phyloP scores from a whole-genome alignment of 2,797 vertebrate genomes.

The Enteromius paludinosus region DNA sequence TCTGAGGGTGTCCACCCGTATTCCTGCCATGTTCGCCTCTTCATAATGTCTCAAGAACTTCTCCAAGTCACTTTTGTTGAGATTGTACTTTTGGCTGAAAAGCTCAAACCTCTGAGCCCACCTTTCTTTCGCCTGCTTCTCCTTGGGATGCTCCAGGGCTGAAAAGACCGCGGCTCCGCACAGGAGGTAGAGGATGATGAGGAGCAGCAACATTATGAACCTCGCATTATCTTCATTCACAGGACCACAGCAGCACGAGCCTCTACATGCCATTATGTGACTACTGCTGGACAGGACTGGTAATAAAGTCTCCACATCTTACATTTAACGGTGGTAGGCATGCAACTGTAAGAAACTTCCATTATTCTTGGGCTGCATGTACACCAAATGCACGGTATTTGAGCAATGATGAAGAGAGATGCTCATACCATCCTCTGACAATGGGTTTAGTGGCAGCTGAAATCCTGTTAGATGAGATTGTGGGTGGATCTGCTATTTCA shows the following conservation, averaged over 20 bases:
- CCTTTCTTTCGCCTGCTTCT: constrained; percentile 79
- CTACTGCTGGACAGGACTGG: constrained; percentile 45
- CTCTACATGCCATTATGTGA: constrained; percentile 78
- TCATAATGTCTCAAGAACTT: constrained; percentile 83
- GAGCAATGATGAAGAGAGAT: constrained; percentile 4
- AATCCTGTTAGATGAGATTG: constrained; percentile 5
- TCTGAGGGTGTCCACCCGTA: constrained; percentile 78
- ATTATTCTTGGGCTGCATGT: constrained; percentile 47
- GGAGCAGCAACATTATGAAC: constrained; percentile 81
- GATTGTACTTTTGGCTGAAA: constrained; percentile 82
- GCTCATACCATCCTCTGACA: constrained; percentile 30
- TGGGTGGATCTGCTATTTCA: constrained; percentile 10
- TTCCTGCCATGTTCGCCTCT: constrained; percentile 79
- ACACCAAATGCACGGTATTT: background rate
- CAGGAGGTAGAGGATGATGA: constrained; percentile 82
- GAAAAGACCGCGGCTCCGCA: constrained; percentile 88
- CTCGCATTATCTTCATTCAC: constrained; percentile 85
- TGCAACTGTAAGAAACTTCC: constrained; percentile 35
- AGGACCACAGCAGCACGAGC: constrained; percentile 71
- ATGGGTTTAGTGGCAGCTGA: constrained; percentile 1
- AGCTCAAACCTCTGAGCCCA: constrained; percentile 81
- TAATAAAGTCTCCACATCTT: constrained; percentile 56
- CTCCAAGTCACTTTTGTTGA: constrained; percentile 78
- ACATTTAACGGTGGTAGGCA: constrained; percentile 34
- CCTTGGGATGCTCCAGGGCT: constrained; percentile 83